phyloP scores from a whole-genome alignment of 2,888 invertebrate genomes.

The Camponotus fellah region DNA sequence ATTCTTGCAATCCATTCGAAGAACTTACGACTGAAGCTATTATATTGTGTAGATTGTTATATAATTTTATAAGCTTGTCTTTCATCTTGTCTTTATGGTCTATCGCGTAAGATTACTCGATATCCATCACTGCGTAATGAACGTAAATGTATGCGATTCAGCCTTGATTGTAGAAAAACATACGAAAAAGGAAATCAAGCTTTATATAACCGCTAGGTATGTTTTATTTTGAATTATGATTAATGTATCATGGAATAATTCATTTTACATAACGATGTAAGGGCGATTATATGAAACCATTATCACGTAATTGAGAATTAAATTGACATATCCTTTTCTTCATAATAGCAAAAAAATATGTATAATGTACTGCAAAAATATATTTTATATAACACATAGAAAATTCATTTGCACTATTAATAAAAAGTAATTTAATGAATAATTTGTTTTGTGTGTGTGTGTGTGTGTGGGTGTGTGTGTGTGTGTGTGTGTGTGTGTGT shows the following conservation, averaged over 20 bases:
- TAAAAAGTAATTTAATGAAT: background rate
- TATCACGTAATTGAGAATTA: background rate
- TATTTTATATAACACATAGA: background rate
- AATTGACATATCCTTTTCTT: background rate
- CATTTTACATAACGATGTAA: background rate
- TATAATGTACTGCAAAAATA: background rate
- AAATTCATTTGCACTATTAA: background rate
- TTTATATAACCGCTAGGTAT: background rate
- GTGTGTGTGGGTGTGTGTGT: background rate
- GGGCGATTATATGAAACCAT: background rate
- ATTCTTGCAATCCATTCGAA: background rate
- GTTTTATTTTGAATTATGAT: background rate
- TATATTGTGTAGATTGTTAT: constrained; percentile 25
- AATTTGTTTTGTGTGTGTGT: background rate
- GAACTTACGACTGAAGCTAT: background rate
- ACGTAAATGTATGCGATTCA: constrained; percentile 1
- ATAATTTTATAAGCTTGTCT: constrained; percentile 17
- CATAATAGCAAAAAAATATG: background rate
- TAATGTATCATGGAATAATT: constrained; percentile 6
- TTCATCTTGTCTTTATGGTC: constrained; percentile 21
- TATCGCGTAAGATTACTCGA: constrained; percentile 26
- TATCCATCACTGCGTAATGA: background rate
- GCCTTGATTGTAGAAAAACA: constrained; percentile 36
- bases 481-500: background rate
- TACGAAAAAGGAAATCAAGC: background rate